A percentile compares a stretch with the other conserved stretches of the same genome.
Conservation (phyloP, 2,113 vertebrate species). For the Nothocercus julius region DNA sequence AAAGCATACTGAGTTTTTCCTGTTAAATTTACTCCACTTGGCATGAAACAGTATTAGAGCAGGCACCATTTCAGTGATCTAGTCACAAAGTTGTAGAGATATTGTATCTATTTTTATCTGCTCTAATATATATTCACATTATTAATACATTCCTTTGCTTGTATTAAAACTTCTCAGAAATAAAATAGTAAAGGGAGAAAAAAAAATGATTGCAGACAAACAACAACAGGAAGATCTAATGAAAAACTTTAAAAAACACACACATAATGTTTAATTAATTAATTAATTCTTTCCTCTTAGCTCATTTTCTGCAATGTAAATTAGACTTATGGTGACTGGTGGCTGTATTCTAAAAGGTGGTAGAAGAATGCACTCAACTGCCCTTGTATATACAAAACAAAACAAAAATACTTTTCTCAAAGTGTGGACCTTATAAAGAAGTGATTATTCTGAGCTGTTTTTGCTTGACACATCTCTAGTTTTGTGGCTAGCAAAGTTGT, state of each 20-base stretch:
- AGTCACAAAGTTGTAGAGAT: background rate
- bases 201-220: background rate
- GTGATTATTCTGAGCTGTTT: background rate
- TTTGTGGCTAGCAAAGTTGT: background rate
- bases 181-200: background rate
- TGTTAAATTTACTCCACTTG: background rate
- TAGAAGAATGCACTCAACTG: background rate
- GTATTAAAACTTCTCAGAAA: conserved; percentile 9
- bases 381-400: background rate
- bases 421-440: background rate
- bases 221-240: background rate
- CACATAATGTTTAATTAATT: background rate
- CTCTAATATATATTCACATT: background rate
- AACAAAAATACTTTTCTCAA: background rate
- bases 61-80: background rate
- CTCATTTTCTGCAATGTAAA: background rate
- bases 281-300: background rate
- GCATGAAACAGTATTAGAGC: background rate
- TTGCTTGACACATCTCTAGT: background rate
- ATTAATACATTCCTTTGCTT: background rate
- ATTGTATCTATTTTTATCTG: background rate
- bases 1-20: background rate
- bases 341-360: background rate
- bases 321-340: background rate
- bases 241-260: background rate